phyloP scores from a whole-genome alignment of 2,797 vertebrate species.

The Poeciliopsis gracilis region DNA sequence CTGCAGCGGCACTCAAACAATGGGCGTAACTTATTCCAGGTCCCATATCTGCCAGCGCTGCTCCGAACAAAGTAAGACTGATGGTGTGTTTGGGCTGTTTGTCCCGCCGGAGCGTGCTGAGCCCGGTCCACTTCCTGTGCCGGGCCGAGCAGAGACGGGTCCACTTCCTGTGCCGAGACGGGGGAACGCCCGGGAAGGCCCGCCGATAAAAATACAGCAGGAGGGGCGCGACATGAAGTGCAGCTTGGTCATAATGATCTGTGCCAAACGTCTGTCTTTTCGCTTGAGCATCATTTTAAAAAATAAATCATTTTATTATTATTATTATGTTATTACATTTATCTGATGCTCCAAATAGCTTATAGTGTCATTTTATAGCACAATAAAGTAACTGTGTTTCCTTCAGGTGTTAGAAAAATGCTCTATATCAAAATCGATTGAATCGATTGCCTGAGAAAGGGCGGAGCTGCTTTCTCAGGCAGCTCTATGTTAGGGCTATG shows the following conservation, averaged over 20 bases:
- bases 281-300: not conserved
- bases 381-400: too few species aligned
- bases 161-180: too few species aligned
- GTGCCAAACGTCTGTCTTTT: not conserved
- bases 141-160: constrained; percentile 28
- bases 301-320: too few species aligned
- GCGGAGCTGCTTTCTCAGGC: too few species aligned
- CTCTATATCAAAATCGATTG: too few species aligned
- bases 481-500: too few species aligned
- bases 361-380: too few species aligned
- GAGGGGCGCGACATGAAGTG: constrained; percentile 17
- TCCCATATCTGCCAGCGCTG: constrained; percentile 12
- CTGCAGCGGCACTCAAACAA: constrained; percentile 40
- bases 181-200: constrained; percentile 60
- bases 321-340: too few species aligned
- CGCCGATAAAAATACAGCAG: constrained; percentile 54
- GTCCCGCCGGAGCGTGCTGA: constrained; percentile 35
- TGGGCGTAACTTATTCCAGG: constrained; percentile 31
- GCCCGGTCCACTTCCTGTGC: constrained; percentile 60
- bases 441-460: too few species aligned
- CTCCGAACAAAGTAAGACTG: constrained; percentile 13
- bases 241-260: not conserved
- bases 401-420: too few species aligned
- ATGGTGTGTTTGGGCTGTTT: constrained; percentile 38
- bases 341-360: too few species aligned